Evolutionary conservation across 2,113 vertebrate species (phyloP), one percentile per base, ranked within the genome.

Genomic region (Tyto alba): DNA sequence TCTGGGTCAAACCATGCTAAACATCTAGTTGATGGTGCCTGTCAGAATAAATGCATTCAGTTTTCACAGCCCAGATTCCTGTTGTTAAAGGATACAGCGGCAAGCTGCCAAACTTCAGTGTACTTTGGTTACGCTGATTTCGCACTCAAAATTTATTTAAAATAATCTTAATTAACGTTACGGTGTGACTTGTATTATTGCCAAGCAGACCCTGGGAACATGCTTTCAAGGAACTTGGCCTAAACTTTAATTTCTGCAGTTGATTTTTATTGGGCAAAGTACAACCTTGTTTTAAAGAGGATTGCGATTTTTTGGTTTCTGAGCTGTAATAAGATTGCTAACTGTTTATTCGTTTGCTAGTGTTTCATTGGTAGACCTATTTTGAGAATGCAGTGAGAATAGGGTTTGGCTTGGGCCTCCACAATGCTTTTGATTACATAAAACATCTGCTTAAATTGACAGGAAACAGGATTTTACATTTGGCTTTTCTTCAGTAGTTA

Each of bases 371-470:
- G 43, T 82, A 77, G 48, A 53, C n/a, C 22, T 77, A 71, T 92
- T 93, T 94, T 94, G 91, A 95, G 82, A 95, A 47, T 76, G 50
- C 60, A 88, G 50, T 68, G 81, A 78, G 48, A 80, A 93, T 94
- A 95, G 78, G 95, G 76, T 89, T 92, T 85, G 52, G 82, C 80
- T 80, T 64, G 47, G 84, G 68, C 80, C 66, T 90, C 80, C 79
- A 94, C 85, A 83, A 45, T 83, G 88, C 85, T 96, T 97, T 96
- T 97, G 96, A 96, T 97, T 98, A 95, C 93, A 90, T 94, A 92
- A 97, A 97, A 94, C 97, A 97, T 97, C 96, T 97, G 97, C 91
- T 96, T 96, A 86, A 93, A 95, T 96, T 96, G 93, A 96, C 97
- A 96, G 95, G 96, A 97, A 97, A 94, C 69, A 86, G 93, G 89